A percentile compares a stretch with the other conserved stretches of the same genome.
phyloP scores from a whole-genome alignment of 1,140 invertebrate species.

The Delia radicum region DNA sequence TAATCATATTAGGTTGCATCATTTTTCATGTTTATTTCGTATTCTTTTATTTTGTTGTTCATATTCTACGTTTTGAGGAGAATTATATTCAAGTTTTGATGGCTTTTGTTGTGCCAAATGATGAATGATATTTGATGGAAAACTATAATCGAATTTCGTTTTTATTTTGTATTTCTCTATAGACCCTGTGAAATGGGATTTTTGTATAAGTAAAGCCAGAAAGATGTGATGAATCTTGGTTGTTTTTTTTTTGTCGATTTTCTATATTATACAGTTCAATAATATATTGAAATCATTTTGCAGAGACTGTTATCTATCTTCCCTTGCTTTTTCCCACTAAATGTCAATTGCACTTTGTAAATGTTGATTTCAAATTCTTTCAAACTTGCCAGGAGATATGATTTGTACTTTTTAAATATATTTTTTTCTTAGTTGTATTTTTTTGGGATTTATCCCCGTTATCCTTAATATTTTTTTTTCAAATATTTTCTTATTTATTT shows the following conservation, averaged over 20 bases:
- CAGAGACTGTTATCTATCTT: no score
- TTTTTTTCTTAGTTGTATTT: neutral
- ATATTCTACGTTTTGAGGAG: neutral
- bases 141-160: neutral
- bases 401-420: neutral
- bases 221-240: no score
- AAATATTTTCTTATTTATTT: neutral
- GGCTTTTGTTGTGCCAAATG: slow-evolving; percentile 10
- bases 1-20: slow-evolving; percentile 1
- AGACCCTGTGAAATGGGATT: no score
- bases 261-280: no score
- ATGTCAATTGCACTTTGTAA: neutral
- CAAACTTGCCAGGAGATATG: neutral
- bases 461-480: neutral
- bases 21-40: slow-evolving; percentile 13
- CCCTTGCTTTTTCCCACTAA: neutral
- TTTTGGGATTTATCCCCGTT: neutral
- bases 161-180: neutral
- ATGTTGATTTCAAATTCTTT: neutral
- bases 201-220: no score
- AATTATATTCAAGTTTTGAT: neutral
- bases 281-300: no score
- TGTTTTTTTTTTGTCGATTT: neutral
- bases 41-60: neutral
- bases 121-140: slow-evolving; percentile 5